phyloP scores from a whole-genome alignment of 2,888 invertebrate genomes.

The Amphiduros pacificus region DNA sequence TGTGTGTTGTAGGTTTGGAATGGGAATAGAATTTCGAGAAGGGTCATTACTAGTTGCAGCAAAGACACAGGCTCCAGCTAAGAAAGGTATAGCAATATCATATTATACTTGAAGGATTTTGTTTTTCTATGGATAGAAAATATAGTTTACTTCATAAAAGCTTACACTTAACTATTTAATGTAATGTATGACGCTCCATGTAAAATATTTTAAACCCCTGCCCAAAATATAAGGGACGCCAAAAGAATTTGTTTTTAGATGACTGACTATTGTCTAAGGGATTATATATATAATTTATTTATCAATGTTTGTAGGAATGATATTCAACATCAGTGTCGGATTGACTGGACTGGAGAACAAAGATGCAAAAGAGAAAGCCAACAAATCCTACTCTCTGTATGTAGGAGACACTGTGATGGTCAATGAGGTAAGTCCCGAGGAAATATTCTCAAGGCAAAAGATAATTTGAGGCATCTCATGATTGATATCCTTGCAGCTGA shows the following conservation, averaged over 20 bases:
- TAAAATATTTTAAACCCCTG: too few relatives aligned
- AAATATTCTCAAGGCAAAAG: too few relatives aligned
- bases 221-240: too few relatives aligned
- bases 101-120: not conserved
- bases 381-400: conserved; percentile 89
- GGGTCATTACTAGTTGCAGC: conserved; percentile 88
- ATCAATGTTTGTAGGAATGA: conserved; percentile 75
- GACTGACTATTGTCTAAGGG: too few relatives aligned
- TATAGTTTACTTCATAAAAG: too few relatives aligned
- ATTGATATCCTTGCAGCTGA: too few relatives aligned
- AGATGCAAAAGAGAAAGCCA: conserved; percentile 73
- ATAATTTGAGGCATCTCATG: too few relatives aligned
- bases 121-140: too few relatives aligned
- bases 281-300: too few relatives aligned
- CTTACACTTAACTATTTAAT: too few relatives aligned
- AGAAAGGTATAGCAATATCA: conserved; percentile 66
- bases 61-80: conserved; percentile 78
- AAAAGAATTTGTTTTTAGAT: too few relatives aligned
- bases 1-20: conserved; percentile 73
- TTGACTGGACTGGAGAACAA: conserved; percentile 81
- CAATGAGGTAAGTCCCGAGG: conserved; percentile 70
- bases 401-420: conserved; percentile 97
- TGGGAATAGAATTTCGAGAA: conserved; percentile 98
- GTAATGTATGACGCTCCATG: too few relatives aligned
- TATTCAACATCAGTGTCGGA: conserved; percentile 94